Evolutionary conservation across 2,113 vertebrate species (phyloP), one percentile per base, ranked within the genome.

Genomic region (Seriola aureovittata): DNA sequence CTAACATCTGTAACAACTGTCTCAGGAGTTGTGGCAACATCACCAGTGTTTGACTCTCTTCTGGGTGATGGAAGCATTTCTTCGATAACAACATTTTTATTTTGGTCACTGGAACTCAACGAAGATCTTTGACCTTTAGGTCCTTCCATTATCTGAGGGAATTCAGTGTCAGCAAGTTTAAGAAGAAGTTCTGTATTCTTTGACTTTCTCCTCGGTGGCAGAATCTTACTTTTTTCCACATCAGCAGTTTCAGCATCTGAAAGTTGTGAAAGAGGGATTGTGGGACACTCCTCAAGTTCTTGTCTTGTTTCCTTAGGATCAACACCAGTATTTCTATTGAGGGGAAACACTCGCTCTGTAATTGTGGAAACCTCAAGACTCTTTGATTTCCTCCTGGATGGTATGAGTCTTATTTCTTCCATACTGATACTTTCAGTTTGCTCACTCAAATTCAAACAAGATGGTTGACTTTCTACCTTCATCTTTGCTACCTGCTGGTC

Each of bases 191-290:
- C 75, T 50, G 21, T 11, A 17, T 17, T 58, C 71, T 88, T 90
- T 59, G 89, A 80, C 58, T 68, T 91, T 79, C 85, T 89, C 40
- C 1, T 86, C 10, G 88, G 81, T 62, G 83, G 86, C 8, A 70
- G 3, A 19, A 88, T 4, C 38, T 57, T 70, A 34, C 7, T 46
- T 65, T 80, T 48, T 38, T 78, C 85, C 6, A 63, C 4, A 38
- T n/a, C 55, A 29, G 52, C 65, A 0, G 36, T 50, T 68, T 73
- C 55, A 19, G 32, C 11, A 12, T 44, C 34, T 36, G 34, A 36
- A 36, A 36, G 34, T 36, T 36, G 34, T 36, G 34, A 36, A 36
- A 36, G 6, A 8, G 42, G 2, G 11, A 19, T n/a, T n/a, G 12
- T 0, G 1, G 75, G 32, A 34, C 19, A 6, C 5, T 42, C 71